These are phyloP conservation scores for Dasypolia templi DNA, from an alignment of 2,888 invertebrate genomes.

Conservation along the genomic window DNA sequence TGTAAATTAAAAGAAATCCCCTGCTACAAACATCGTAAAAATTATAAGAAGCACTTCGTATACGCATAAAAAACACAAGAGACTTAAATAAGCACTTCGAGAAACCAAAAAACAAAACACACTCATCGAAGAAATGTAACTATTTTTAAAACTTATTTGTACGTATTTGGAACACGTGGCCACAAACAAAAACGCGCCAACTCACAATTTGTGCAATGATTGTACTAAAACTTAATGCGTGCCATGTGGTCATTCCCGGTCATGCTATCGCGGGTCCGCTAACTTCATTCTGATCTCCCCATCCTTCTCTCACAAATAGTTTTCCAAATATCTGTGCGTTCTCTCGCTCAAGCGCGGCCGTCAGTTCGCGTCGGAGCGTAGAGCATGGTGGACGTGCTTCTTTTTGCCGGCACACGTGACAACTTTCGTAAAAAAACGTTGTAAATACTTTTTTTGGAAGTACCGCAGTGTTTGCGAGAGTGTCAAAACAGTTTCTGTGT, in stretches of 20 bases:
- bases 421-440: constrained; percentile 87
- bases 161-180: constrained; percentile 84
- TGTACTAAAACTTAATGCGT: constrained; percentile 83
- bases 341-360: constrained; percentile 79
- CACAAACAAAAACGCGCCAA: constrained; percentile 85
- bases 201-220: constrained; percentile 86
- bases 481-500: constrained; percentile 73
- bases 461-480: constrained; percentile 74
- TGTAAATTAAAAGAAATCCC: constrained; percentile 53
- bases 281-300: constrained; percentile 77
- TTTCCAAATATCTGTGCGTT: constrained; percentile 76
- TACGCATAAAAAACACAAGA: constrained; percentile 42
- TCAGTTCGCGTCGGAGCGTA: constrained; percentile 78
- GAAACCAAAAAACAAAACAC: constrained; percentile 59
- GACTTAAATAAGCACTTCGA: constrained; percentile 50
- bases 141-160: constrained; percentile 75
- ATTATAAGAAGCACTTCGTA: constrained; percentile 36
- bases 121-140: constrained; percentile 62
- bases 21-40: constrained; percentile 47
- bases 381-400: constrained; percentile 67
- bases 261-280: constrained; percentile 76
- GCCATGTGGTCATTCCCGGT: constrained; percentile 88
- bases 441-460: constrained; percentile 80
- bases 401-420: constrained; percentile 70
- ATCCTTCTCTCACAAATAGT: constrained; percentile 74